These are phyloP conservation scores for Neomonachus schauinslandi DNA, from an alignment of 2,113 vertebrate genomes.

Conservation along the genomic window DNA sequence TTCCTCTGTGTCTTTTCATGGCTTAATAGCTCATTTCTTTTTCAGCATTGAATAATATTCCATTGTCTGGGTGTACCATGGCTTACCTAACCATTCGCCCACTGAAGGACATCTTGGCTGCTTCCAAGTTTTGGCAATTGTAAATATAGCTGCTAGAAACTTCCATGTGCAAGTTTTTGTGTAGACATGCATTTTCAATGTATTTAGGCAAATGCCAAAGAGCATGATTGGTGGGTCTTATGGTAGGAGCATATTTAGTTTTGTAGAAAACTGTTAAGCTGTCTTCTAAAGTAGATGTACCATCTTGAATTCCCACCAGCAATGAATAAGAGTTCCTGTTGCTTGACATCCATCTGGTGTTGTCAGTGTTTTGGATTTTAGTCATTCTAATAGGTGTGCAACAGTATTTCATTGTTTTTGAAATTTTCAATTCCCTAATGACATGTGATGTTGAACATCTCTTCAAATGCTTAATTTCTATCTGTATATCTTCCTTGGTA, in stretches of 20 bases:
- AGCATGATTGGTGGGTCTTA: neutral
- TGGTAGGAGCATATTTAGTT: neutral
- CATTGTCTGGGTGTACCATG: neutral
- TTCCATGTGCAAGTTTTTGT: neutral
- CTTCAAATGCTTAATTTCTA: neutral
- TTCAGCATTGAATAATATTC: neutral
- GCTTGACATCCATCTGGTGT: neutral
- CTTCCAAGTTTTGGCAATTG: neutral
- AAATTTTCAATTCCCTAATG: neutral
- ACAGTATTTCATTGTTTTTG: neutral
- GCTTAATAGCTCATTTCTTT: neutral
- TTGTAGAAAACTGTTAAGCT: neutral
- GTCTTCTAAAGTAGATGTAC: neutral
- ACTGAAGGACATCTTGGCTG: neutral
- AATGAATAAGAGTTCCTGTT: neutral
- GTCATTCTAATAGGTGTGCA: neutral
- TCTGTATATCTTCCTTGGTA: neutral
- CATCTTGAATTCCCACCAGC: neutral
- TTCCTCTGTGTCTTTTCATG: neutral
- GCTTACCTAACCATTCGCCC: neutral
- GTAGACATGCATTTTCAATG: neutral
- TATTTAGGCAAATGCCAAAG: neutral
- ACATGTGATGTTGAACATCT: neutral
- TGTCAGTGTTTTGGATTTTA: neutral
- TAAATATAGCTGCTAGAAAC: neutral